Evolutionary conservation across 1,140 invertebrate species (phyloP).

Genomic region (Sycophila sp.): DNA sequence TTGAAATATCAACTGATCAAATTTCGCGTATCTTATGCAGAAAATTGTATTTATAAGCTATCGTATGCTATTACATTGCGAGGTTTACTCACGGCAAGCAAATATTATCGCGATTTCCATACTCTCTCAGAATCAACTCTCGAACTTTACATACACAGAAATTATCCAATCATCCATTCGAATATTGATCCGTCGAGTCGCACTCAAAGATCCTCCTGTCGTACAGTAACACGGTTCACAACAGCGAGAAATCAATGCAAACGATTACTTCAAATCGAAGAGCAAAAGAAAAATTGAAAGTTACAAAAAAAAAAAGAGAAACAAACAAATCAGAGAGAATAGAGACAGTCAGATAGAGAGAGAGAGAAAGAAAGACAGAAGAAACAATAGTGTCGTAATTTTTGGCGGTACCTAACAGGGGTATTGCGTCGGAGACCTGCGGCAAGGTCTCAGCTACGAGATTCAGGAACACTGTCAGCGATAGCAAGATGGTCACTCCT

Average conservation of each 20-base stretch:
- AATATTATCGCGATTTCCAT: too few relatives aligned
- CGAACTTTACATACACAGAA: too few relatives aligned
- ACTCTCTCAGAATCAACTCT: too few relatives aligned
- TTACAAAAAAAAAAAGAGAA: not conserved
- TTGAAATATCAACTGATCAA: too few relatives aligned
- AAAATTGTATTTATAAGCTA: too few relatives aligned
- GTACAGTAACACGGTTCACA: not conserved
- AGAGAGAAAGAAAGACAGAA: not conserved
- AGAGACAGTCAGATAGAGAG: not conserved
- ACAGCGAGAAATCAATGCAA: not conserved
- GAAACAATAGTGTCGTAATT: conserved; percentile 14
- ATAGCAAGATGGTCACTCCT: conserved; percentile 99
- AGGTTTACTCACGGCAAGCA: too few relatives aligned
- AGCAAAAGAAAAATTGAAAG: not conserved
- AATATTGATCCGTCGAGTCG: too few relatives aligned
- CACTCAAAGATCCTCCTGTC: not conserved
- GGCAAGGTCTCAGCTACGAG: conserved; percentile 95
- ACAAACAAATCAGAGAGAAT: not conserved
- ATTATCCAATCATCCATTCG: too few relatives aligned
- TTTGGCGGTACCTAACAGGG: conserved; percentile 84
- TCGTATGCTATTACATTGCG: too few relatives aligned
- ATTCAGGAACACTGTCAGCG: conserved; percentile 99
- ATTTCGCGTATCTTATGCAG: too few relatives aligned
- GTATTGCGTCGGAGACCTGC: conserved; percentile 94
- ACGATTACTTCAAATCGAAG: too few relatives aligned